Percentiles rank a stretch among this genome's conserved stretches.
Evolutionary conservation across 1,140 invertebrate genomes (phyloP).

Genomic region (Scaptomyza graminum): DNA sequence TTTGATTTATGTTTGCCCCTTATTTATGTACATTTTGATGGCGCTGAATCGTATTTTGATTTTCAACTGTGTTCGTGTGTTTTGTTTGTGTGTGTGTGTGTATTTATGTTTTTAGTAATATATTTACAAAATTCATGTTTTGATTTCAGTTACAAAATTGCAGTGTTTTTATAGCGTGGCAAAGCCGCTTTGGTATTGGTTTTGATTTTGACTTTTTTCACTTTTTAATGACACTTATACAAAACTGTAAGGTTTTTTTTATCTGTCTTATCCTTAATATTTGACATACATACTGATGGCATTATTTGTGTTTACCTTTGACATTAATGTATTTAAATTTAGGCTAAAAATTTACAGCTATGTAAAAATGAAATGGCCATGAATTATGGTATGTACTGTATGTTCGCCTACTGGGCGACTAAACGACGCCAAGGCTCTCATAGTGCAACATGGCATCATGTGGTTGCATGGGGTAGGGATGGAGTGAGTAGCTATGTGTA

Average conservation of each 20-base stretch:
- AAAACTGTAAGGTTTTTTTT: slow-evolving; percentile 29
- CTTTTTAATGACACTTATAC: slow-evolving; percentile 42
- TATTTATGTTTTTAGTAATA: slow-evolving; percentile 19
- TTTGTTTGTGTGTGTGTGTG: slow-evolving; percentile 1
- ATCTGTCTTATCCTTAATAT: slow-evolving; percentile 1
- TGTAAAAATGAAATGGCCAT: slow-evolving; percentile 73
- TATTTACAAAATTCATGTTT: slow-evolving; percentile 66
- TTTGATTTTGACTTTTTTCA: slow-evolving; percentile 40
- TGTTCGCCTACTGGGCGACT: slow-evolving; percentile 31
- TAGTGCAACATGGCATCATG: slow-evolving; percentile 18
- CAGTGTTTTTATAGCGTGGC: slow-evolving; percentile 50
- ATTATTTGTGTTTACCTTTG: slow-evolving; percentile 54
- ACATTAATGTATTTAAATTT: slow-evolving; percentile 76
- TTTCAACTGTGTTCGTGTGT: slow-evolving; percentile 24
- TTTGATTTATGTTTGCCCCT: slow-evolving; percentile 77
- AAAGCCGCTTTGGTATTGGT: slow-evolving; percentile 8
- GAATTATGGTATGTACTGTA: slow-evolving; percentile 47
- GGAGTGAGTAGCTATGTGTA: slow-evolving; percentile 11
- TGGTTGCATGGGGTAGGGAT: background rate
- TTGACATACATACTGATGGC: slow-evolving; percentile 1
- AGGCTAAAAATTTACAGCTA: slow-evolving; percentile 80
- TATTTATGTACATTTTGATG: slow-evolving; percentile 69
- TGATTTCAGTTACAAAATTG: slow-evolving; percentile 75
- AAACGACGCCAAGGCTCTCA: slow-evolving; percentile 1
- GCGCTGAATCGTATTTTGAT: slow-evolving; percentile 46